A percentile compares a stretch with the other conserved stretches of the same genome.
These are phyloP conservation scores for Ctenoplectra terminalis DNA, from an alignment of 1,140 invertebrate genomes.

Conservation along the genomic window DNA sequence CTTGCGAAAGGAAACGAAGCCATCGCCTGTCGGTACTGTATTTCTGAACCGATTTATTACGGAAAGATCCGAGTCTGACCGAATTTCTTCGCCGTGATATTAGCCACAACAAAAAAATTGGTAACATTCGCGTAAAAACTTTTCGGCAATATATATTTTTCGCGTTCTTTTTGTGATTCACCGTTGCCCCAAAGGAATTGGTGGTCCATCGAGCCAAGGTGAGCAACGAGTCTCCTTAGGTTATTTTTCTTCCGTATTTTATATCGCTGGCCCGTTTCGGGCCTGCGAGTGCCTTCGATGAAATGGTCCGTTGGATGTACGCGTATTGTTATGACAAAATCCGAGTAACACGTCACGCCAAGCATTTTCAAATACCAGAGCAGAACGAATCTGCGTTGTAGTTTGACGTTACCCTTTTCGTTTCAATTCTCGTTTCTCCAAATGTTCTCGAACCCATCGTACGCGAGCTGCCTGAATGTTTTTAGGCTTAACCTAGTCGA, in stretches of 20 bases:
- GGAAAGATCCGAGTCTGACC: conserved; percentile 65
- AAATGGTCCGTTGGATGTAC: conserved; percentile 60
- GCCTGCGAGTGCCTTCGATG: conserved; percentile 52
- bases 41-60: conserved; percentile 41
- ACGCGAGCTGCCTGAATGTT: conserved; percentile 11
- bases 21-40: conserved; percentile 31
- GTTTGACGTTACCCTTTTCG: conserved; percentile 2
- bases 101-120: conserved; percentile 80
- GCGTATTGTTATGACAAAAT: conserved; percentile 70
- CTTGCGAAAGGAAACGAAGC: neutral
- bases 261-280: conserved; percentile 57
- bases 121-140: conserved; percentile 74
- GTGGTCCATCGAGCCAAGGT: conserved; percentile 47
- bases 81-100: conserved; percentile 77
- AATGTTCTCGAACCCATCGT: neutral
- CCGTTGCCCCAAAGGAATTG: conserved; percentile 37
- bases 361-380: conserved; percentile 32
- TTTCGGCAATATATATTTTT: conserved; percentile 68
- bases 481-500: conserved; percentile 60
- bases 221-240: conserved; percentile 31
- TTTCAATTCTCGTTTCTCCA: neutral
- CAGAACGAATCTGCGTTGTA: neutral
- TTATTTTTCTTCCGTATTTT: conserved; percentile 57
- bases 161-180: conserved; percentile 47
- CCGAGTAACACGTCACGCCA: conserved; percentile 28